Percentiles rank a stretch among this genome's conserved stretches.
Conservation (phyloP, 2,888 invertebrate genomes). For the Tachina lurida region DNA sequence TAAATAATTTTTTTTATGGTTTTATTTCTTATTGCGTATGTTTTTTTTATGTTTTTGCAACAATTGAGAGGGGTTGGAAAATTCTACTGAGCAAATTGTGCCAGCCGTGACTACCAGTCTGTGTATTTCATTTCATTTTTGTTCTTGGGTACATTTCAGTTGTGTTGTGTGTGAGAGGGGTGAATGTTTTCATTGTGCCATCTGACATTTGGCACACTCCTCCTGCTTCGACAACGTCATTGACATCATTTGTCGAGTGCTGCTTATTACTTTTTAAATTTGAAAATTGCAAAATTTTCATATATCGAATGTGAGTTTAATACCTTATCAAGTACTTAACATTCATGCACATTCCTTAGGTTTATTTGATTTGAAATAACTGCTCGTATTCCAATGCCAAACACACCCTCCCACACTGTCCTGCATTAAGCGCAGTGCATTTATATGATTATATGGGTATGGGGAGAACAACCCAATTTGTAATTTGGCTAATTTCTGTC, state of each 20-base stretch:
- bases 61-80: slow-evolving; percentile 58
- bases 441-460: background rate
- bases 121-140: background rate
- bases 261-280: slow-evolving; percentile 66
- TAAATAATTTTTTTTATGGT: slow-evolving; percentile 37
- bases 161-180: background rate
- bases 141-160: background rate
- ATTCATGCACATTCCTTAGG: slow-evolving; percentile 66
- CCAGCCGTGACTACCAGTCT: slow-evolving; percentile 41
- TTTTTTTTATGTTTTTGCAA: slow-evolving; percentile 48
- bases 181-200: background rate
- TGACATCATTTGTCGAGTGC: slow-evolving; percentile 63
- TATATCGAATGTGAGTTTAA: slow-evolving; percentile 67
- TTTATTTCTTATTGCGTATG: slow-evolving; percentile 7
- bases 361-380: slow-evolving; percentile 57
- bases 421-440: slow-evolving; percentile 31
- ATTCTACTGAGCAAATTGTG: slow-evolving; percentile 35
- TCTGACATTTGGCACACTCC: slow-evolving; percentile 68
- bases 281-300: slow-evolving; percentile 65
- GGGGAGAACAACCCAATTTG: slow-evolving; percentile 68
- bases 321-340: slow-evolving; percentile 70
- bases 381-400: background rate
- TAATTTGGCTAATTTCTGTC: slow-evolving; percentile 72
- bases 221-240: slow-evolving; percentile 50
- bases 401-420: background rate